Evolutionary conservation across 2,797 vertebrate species (phyloP), one percentile per base, ranked within the genome.

Genomic region (Huso huso): DNA sequence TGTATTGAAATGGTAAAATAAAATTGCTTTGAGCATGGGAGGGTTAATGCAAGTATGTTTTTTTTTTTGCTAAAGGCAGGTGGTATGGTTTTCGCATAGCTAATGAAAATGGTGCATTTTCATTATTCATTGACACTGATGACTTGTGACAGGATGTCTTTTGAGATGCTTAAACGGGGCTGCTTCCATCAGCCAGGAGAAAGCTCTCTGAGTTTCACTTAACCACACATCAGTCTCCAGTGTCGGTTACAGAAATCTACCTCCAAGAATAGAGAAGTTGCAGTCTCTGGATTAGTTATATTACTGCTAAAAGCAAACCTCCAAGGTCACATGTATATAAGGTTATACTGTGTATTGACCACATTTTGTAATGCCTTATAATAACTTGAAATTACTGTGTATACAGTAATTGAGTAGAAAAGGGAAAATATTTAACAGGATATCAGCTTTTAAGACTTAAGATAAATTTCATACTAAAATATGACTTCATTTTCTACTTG

Each of bases 101-200:
- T 78, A 72, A 81, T 78, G 55, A 69, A 72, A 63, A 73, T 72
- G 74, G 71, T 78, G 72, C 64, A 64, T 66, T 81, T 82, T 81
- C 73, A 75, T 87, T 78, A 69, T 71, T 69, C 75, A 74, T 71
- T 84, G 81, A 84, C 69, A 69, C 63, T 80, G 74, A 86, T 82
- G 69, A 71, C 64, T 23, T 49, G 64, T 81, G 84, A 76, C 79
- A 63, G 73, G 63, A 69, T 15, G 60, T 77, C 77, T 82, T 73
- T 71, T 66, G 75, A 80, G 79, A 83, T 73, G 72, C 61, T 79
- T 75, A 71, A 64, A 79, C 7, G 55, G 74, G 69, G 69, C 74
- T 48, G 73, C 65, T 76, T 81, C 75, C 72, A 78, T 80, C 71
- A 71, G 66, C 74, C 59, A 50, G 70, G 65, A 73, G 60, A 75